Evolutionary conservation across 2,113 vertebrate species (phyloP).

Genomic region (Microtus montanus): DNA sequence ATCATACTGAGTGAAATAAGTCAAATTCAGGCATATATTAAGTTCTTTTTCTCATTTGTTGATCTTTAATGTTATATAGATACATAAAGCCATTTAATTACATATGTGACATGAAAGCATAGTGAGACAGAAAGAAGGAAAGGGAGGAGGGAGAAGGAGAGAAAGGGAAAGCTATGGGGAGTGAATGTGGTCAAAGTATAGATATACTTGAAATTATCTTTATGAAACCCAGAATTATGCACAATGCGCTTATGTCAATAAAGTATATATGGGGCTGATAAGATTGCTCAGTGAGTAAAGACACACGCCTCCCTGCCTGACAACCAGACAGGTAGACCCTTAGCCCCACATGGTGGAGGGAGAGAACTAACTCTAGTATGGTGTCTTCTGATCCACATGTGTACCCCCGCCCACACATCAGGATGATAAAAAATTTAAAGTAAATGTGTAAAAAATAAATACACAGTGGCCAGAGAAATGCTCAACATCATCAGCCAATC

Average conservation of each 20-base stretch:
- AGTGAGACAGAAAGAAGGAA: neutral
- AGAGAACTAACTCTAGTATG: neutral
- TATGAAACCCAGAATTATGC: neutral
- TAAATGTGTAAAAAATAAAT: neutral
- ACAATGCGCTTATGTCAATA: neutral
- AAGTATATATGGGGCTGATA: neutral
- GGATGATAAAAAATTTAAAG: neutral
- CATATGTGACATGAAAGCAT: neutral
- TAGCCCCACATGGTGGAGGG: neutral
- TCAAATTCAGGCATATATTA: neutral
- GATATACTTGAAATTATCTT: neutral
- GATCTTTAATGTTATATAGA: neutral
- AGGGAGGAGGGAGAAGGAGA: neutral
- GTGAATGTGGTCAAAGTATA: neutral
- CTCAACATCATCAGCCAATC: neutral
- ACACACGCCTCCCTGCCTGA: neutral
- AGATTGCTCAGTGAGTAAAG: neutral
- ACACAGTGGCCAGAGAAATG: constrained; percentile 10
- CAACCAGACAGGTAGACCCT: neutral
- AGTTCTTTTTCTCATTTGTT: neutral
- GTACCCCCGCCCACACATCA: neutral
- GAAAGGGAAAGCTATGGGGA: neutral
- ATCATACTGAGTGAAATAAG: neutral
- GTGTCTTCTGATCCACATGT: neutral
- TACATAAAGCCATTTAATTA: neutral